Conservation (phyloP, 2,888 invertebrate species). For the Caenorhabditis drosophilae region DNA sequence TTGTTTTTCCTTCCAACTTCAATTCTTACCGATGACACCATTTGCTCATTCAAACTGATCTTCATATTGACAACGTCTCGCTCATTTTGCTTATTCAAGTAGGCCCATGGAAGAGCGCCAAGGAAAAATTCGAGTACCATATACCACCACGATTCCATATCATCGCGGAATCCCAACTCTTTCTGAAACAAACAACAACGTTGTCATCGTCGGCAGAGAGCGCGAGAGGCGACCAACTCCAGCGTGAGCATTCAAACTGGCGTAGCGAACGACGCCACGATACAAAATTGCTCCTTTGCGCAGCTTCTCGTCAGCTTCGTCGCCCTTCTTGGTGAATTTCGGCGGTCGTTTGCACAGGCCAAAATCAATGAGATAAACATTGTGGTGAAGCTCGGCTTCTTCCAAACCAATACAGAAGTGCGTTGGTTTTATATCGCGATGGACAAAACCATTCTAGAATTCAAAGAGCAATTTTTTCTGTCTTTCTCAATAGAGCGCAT, state of each 20-base stretch:
- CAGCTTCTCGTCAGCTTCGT: conserved; percentile 32
- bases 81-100: conserved; percentile 30
- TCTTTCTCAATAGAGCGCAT: neutral
- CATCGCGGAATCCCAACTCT: conserved; percentile 33
- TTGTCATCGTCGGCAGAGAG: neutral
- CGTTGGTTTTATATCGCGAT: conserved; percentile 39
- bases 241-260: conserved; percentile 24
- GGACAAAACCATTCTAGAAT: conserved; percentile 32
- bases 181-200: conserved; percentile 7
- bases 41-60: conserved; percentile 17
- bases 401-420: conserved; percentile 36
- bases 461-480: neutral
- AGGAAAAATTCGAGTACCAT: conserved; percentile 36
- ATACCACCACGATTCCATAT: conserved; percentile 43
- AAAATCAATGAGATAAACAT: conserved; percentile 31
- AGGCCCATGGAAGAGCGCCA: conserved; percentile 33
- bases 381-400: conserved; percentile 15
- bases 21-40: no score
- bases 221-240: conserved; percentile 4
- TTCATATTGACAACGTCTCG: conserved; percentile 31
- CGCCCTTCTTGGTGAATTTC: conserved; percentile 17
- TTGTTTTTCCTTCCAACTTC: no score
- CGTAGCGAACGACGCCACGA: conserved; percentile 34
- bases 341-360: conserved; percentile 36
- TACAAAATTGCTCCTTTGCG: conserved; percentile 29